phyloP scores from a whole-genome alignment of 2,113 vertebrate species.

The Thinocorus orbignyianus region DNA sequence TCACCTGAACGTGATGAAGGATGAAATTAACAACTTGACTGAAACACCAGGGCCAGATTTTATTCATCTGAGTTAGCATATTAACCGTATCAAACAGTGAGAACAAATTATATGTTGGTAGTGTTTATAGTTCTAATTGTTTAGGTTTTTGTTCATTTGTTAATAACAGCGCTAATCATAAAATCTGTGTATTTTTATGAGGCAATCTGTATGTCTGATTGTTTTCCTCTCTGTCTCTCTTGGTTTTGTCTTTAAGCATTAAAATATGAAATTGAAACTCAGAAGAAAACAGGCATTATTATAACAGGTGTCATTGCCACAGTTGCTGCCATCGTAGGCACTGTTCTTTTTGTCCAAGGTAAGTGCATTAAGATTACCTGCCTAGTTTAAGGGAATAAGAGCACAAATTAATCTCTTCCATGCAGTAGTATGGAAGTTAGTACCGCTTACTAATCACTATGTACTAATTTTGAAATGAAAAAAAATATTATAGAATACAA shows the following conservation, averaged over 20 bases:
- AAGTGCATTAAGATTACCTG: not conserved
- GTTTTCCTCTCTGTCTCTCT: slow-evolving; percentile 12
- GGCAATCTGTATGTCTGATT: not conserved
- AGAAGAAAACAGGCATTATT: slow-evolving; percentile 46
- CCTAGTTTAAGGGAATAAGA: not conserved
- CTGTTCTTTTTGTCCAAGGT: slow-evolving; percentile 71
- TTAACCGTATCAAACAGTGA: not conserved
- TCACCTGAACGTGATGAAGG: not conserved
- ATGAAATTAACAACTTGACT: not conserved
- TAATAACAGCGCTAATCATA: not conserved
- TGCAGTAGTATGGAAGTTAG: not conserved
- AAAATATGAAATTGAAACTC: slow-evolving; percentile 52
- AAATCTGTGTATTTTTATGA: not conserved
- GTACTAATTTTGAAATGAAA: not conserved
- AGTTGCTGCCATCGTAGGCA: slow-evolving; percentile 39
- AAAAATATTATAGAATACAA: not conserved
- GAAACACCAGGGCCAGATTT: not conserved
- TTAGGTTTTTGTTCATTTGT: not conserved
- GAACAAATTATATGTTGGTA: not conserved
- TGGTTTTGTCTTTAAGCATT: slow-evolving; percentile 61
- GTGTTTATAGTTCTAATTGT: not conserved
- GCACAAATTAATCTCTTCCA: not conserved
- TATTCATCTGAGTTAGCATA: not conserved
- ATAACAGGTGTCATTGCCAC: slow-evolving; percentile 25
- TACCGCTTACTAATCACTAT: not conserved